Base-by-base conservation (phyloP, 1,140 invertebrate species). In the Lasioglossum baleicum region DNA sequence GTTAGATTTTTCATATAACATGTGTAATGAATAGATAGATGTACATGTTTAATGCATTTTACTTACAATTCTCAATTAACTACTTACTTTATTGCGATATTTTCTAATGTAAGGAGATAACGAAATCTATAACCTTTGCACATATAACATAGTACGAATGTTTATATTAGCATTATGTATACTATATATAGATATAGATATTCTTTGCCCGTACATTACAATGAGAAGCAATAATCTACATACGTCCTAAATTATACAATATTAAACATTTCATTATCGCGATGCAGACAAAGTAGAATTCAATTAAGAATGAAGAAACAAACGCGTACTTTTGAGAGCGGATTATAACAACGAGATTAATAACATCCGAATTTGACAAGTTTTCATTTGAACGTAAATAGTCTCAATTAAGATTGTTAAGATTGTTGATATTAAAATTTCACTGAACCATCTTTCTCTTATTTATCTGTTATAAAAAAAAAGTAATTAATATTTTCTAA, bases 131-230 rank as follows among this genome's bases (percentile, higher is more conserved):
- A 48, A 75, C 17, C 1, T 61, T 75, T 73, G 42, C 26, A 17
- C 26, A 17, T 74, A 68, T n/a, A 67, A 67, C 31, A 15, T 53
- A 67, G 48, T 51, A 60, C 15, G 20, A 17, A 80, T 68, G 63
- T 64, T 75, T 61, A 7, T 15, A 13, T 80, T 67, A 15, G 26
- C 5, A 66, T 7, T 73, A 75, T n/a, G n/a, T n/a, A n/a, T 53
- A 61, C 51, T 75, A 75, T 80, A 40, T 79, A 79, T 79, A 79
- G 69, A 79, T 79, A 73, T 73, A 79, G 48, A 79, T 69, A 73
- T 71, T 65, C 61, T 78, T 78, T 77, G 61, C 63, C 68, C 26
- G 68, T 42, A 78, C 68, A 65, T 79, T 65, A 72, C 69, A 73
- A 73, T 73, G 60, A 31, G 72, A 73, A 79, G 76, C 76, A 35